These are phyloP conservation scores for Eulemur coronatus DNA, from an alignment of 2,797 vertebrate species.

Conservation along the genomic window DNA sequence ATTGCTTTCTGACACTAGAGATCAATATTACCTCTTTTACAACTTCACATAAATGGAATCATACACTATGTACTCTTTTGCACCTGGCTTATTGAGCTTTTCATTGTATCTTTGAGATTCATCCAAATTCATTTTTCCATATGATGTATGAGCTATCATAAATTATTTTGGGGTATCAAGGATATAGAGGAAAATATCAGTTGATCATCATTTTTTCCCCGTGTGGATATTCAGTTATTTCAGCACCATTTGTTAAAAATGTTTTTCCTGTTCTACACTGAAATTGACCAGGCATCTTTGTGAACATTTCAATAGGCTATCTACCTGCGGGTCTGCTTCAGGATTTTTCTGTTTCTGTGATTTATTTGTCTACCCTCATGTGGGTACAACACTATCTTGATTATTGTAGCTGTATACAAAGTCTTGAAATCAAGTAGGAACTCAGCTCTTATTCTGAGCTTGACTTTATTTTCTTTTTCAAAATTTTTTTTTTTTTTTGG, in stretches of 20 bases:
- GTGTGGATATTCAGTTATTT: background rate
- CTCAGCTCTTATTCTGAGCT: background rate
- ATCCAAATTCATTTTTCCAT: background rate
- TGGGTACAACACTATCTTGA: background rate
- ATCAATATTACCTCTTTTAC: background rate
- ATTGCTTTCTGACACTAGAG: background rate
- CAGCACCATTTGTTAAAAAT: background rate
- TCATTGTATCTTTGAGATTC: background rate
- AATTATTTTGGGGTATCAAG: background rate
- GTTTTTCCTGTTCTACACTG: background rate
- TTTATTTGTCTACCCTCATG: background rate
- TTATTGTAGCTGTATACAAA: background rate
- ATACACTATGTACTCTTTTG: background rate
- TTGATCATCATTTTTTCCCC: background rate
- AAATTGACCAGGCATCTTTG: background rate
- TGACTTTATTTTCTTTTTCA: background rate
- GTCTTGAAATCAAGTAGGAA: background rate
- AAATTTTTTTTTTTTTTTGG: background rate
- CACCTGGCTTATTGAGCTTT: background rate
- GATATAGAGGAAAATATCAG: background rate
- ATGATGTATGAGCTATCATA: no score
- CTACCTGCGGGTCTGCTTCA: background rate
- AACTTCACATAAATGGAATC: background rate
- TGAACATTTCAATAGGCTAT: background rate
- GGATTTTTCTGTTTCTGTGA: background rate